Base-by-base conservation (phyloP, 2,113 vertebrate species). In the Festucalex cinctus region DNA sequence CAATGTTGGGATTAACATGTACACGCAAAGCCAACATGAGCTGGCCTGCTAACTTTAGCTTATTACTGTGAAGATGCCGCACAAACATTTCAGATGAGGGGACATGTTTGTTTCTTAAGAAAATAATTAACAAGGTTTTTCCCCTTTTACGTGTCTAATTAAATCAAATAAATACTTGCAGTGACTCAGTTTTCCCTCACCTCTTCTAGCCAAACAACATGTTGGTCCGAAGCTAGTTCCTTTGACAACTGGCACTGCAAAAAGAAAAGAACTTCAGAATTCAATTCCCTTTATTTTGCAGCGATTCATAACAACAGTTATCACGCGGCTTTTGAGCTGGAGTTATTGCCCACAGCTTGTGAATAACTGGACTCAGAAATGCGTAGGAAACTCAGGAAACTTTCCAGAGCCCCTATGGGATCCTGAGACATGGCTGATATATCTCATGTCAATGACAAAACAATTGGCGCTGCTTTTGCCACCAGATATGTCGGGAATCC, bases 11-110 rank as follows among this genome's bases (percentile, higher is more conserved):
- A 36, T 0, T 39, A 37, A 60, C 58, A n/a, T 39, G 17, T 13
- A 10, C 58, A 3, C 28, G 58, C 32, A 60, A 60, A 60, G 35
- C 58, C 58, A 36, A 13, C 58, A 37, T 60, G 32, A 60, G 58
- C 19, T n/a, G 58, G 35, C 58, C 9, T 20, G 58, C 58, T 60
- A 60, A 60, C 35, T 60, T n/a, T 22, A 39, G 36, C 58, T 22
- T 9, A 13, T 60, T 22, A 5, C 58, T 10, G 58, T 60, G 10
- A 60, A 60, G 9, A 39, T 37, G 32, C 5, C 53, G 28, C 49
- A 22, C 49, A 53, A 24, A 53, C n/a, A 16, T 49, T n/a, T n/a
- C 48, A 51, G n/a, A 9, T 1, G 2, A 22, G 39, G 48, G 20
- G 19, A 49, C 19, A 24, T 3, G 6, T 32, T 57, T 57, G 26